phyloP scores from a whole-genome alignment of 2,113 vertebrate genomes.

The Scopus umbretta region DNA sequence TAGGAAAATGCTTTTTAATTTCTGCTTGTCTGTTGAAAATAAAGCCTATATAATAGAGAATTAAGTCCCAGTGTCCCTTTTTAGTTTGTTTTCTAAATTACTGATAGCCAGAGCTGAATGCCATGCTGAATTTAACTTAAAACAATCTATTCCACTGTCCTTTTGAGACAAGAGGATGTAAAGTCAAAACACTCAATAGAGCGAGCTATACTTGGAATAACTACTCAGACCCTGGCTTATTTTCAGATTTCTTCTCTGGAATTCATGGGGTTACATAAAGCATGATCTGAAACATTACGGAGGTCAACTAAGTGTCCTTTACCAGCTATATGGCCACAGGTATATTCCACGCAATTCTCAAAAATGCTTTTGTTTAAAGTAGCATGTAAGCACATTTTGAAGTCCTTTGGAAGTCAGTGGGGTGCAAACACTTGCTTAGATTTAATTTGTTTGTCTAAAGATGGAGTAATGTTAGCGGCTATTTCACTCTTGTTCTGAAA shows the following conservation, averaged over 20 bases:
- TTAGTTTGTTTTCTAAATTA: not conserved
- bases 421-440: not conserved
- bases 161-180: not conserved
- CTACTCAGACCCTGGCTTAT: not conserved
- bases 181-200: not conserved
- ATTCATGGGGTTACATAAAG: not conserved
- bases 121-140: not conserved
- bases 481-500: not conserved
- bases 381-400: not conserved
- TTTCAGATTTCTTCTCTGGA: not conserved
- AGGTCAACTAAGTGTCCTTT: not conserved
- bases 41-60: not conserved
- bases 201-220: not conserved
- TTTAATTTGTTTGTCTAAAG: not conserved
- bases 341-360: not conserved
- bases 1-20: not conserved
- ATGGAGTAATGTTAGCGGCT: accelerated
- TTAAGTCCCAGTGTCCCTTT: not conserved
- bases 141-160: not conserved
- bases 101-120: not conserved
- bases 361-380: not conserved
- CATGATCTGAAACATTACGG: not conserved
- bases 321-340: not conserved
- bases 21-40: not conserved
- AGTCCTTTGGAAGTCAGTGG: not conserved